Evolutionary conservation across 2,888 invertebrate species (phyloP).

Genomic region (Sylvicola cinctus): DNA sequence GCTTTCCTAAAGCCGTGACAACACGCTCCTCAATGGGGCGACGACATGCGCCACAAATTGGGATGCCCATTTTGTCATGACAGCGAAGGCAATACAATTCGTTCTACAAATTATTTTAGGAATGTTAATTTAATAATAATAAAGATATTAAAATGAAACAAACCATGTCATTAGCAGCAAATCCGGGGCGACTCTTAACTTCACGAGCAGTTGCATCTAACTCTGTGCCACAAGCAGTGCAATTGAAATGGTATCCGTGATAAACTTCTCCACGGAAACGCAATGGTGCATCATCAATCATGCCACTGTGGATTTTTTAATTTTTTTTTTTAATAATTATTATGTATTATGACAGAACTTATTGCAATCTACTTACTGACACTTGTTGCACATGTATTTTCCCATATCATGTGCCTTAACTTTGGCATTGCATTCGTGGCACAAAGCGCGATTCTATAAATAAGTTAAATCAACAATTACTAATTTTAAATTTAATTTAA

Average conservation of each 20-base stretch:
- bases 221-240: conserved; percentile 79
- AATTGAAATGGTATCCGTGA: conserved; percentile 98
- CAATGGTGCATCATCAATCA: conserved; percentile 78
- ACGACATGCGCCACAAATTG: conserved; percentile 98
- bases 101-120: conserved; percentile 33
- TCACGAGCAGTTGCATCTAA: conserved; percentile 91
- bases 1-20: conserved; percentile 93
- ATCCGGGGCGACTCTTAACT: conserved; percentile 77
- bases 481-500: neutral
- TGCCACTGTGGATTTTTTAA: conserved; percentile 35
- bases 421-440: conserved; percentile 90
- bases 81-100: conserved; percentile 94
- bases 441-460: conserved; percentile 43
- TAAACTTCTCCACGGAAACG: conserved; percentile 91
- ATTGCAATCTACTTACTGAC: conserved; percentile 57
- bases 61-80: conserved; percentile 99
- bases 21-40: conserved; percentile 97
- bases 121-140: neutral
- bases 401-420: conserved; percentile 89
- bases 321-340: neutral
- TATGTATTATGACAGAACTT: no score
- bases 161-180: conserved; percentile 75
- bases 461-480: neutral
- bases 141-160: conserved; percentile 8
- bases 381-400: conserved; percentile 94